Evolutionary conservation across 1,140 invertebrate species (phyloP).

Genomic region (Papilio glaucus): DNA sequence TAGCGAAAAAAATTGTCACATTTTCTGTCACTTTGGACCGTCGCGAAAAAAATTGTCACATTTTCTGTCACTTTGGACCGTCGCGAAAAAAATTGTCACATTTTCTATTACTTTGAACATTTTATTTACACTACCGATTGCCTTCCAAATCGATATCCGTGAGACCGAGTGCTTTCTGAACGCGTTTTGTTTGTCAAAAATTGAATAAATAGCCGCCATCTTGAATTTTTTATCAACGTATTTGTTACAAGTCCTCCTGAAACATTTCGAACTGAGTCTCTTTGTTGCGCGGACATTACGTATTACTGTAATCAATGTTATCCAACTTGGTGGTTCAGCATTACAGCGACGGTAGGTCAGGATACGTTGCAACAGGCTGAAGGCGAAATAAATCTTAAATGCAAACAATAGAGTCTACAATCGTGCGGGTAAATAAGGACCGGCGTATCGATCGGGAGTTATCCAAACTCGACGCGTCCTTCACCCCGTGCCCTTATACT

Average conservation of each 20-base stretch:
- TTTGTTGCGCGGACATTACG: not conserved
- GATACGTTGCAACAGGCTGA: not conserved
- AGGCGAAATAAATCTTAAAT: not conserved
- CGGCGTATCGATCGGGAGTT: slow-evolving; percentile 60
- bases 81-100: no score
- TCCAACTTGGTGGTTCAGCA: slow-evolving; percentile 1
- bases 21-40: no score
- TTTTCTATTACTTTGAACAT: no score
- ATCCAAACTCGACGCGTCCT: slow-evolving; percentile 59
- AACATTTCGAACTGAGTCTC: not conserved
- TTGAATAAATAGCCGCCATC: no score
- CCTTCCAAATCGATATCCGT: no score
- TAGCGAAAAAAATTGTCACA: no score
- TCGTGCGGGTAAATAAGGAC: not conserved
- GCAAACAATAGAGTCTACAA: not conserved
- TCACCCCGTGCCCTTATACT: slow-evolving; percentile 72
- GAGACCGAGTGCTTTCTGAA: no score
- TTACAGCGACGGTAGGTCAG: slow-evolving; percentile 5
- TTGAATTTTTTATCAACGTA: no score
- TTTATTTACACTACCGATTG: no score
- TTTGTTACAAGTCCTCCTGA: not conserved
- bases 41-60: no score
- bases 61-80: no score
- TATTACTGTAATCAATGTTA: not conserved
- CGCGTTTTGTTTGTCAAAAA: no score